Conservation (phyloP, 1,140 invertebrate species). For the Drosophila melanogaster region DNA sequence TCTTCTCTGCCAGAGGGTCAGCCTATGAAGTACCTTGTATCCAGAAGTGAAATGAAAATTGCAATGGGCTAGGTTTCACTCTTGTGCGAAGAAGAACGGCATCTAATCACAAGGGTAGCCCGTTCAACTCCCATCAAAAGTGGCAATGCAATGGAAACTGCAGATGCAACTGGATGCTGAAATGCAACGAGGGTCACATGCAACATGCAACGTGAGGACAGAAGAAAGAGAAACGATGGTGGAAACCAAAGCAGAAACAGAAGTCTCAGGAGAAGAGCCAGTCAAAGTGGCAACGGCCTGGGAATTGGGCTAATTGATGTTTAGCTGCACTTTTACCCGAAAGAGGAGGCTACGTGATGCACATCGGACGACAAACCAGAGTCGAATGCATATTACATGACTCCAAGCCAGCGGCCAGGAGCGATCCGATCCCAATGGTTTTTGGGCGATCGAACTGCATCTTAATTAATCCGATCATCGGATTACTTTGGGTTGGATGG, state of each 20-base stretch:
- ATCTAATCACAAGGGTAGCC: conserved; percentile 73
- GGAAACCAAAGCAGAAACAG: conserved; percentile 37
- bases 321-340: conserved; percentile 83
- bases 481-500: conserved; percentile 6
- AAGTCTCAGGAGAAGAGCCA: conserved; percentile 35
- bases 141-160: conserved; percentile 7
- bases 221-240: conserved; percentile 30
- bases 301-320: conserved; percentile 83
- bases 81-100: conserved; percentile 72
- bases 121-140: conserved; percentile 27
- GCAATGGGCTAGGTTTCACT: conserved; percentile 74
- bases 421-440: conserved; percentile 25
- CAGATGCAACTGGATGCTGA: conserved; percentile 60
- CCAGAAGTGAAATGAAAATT: conserved; percentile 79
- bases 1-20: conserved; percentile 42
- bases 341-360: conserved; percentile 41
- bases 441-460: conserved; percentile 57
- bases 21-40: conserved; percentile 34
- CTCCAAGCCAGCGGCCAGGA: conserved; percentile 1
- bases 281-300: conserved; percentile 71
- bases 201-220: conserved; percentile 41
- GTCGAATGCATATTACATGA: conserved; percentile 60
- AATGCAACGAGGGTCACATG: conserved; percentile 79
- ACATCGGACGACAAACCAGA: conserved; percentile 33
- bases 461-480: conserved; percentile 62